Conservation (phyloP, 1,140 invertebrate genomes). For the Littorina saxatilis region DNA sequence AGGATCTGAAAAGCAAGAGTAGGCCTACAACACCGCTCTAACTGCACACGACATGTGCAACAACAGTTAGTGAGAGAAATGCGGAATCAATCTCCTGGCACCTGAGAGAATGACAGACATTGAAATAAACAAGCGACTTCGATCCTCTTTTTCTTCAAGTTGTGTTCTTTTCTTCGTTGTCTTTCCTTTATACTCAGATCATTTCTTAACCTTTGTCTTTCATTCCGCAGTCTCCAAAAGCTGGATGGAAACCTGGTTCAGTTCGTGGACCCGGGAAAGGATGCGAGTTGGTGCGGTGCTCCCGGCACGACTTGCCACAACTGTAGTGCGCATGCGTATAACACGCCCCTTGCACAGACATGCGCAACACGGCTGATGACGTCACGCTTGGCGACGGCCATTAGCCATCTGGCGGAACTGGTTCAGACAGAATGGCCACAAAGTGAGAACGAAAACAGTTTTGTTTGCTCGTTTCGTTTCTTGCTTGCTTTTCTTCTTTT, state of each 20-base stretch:
- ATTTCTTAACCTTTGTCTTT: no score
- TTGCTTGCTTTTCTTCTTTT: no score
- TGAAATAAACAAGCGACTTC: no score
- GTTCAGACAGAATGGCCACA: slow-evolving; percentile 39
- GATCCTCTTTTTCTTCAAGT: not conserved
- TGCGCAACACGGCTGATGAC: slow-evolving; percentile 46
- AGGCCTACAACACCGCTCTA: not conserved
- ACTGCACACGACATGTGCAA: no score
- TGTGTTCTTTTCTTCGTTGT: not conserved
- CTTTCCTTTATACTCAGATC: no score
- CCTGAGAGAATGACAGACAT: no score
- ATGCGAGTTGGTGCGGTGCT: slow-evolving; percentile 23
- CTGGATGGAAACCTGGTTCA: not conserved
- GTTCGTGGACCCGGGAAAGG: not conserved
- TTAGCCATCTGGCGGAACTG: slow-evolving; percentile 37
- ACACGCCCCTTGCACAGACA: not conserved
- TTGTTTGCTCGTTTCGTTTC: no score
- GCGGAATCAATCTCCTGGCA: no score
- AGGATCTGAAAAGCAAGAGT: not conserved
- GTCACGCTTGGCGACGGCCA: slow-evolving; percentile 33
- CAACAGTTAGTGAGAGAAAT: no score
- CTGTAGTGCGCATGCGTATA: slow-evolving; percentile 2
- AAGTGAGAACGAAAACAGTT: slow-evolving; percentile 13
- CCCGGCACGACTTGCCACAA: slow-evolving; percentile 1
- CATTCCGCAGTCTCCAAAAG: not conserved